These are phyloP conservation scores for Neogale vison DNA, from an alignment of 2,113 vertebrate species.

Conservation along the genomic window DNA sequence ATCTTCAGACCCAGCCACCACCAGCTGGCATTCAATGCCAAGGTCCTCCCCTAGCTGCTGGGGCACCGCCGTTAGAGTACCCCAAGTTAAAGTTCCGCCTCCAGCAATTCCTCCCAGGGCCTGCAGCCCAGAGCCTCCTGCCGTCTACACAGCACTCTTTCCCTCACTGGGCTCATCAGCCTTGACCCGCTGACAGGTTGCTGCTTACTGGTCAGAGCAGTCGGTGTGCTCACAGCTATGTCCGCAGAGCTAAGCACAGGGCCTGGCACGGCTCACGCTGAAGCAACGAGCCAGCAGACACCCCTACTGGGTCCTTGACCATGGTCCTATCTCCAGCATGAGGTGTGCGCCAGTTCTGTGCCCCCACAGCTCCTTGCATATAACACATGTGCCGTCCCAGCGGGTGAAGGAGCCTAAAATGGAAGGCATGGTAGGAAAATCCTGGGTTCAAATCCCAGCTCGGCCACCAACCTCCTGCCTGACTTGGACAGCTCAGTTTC, in stretches of 20 bases:
- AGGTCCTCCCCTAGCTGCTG: background rate
- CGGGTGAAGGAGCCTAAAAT: background rate
- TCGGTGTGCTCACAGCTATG: background rate
- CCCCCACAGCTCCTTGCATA: background rate
- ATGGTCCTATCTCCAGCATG: no score
- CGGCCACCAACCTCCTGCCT: background rate
- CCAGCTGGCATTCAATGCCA: background rate
- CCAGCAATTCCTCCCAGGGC: background rate
- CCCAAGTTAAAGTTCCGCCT: background rate
- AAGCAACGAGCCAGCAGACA: background rate
- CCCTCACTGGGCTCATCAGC: background rate
- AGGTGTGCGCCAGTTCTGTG: accelerated
- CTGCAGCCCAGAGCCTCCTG: background rate
- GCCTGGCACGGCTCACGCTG: accelerated
- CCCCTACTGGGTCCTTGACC: background rate
- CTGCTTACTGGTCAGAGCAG: background rate
- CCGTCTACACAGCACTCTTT: background rate
- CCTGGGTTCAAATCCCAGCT: background rate
- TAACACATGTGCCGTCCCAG: background rate
- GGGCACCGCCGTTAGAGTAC: background rate
- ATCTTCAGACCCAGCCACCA: background rate
- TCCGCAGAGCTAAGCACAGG: background rate
- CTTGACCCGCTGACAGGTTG: accelerated
- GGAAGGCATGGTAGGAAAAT: background rate
- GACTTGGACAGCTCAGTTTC: background rate